A percentile compares a stretch with the other conserved stretches of the same genome.
Conservation (phyloP, 2,888 invertebrate genomes). For the Amitus sp. region DNA sequence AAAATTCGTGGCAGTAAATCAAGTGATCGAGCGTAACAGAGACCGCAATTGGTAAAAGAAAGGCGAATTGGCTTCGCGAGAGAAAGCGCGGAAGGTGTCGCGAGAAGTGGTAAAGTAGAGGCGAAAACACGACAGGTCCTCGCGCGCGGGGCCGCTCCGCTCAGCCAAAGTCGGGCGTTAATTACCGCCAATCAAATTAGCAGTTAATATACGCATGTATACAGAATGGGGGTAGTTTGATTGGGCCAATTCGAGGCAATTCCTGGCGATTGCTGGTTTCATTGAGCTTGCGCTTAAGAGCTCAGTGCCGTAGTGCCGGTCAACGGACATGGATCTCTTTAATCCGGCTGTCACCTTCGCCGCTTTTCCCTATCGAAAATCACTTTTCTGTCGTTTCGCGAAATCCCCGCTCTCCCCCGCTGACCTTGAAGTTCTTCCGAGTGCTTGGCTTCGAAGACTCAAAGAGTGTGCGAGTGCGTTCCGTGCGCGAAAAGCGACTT, state of each 20-base stretch:
- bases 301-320: slow-evolving; percentile 62
- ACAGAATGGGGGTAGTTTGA: slow-evolving; percentile 66
- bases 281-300: slow-evolving; percentile 61
- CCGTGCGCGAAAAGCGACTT: too few relatives aligned
- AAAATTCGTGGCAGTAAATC: slow-evolving; percentile 33
- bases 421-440: too few relatives aligned
- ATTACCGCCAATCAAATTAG: slow-evolving; percentile 63
- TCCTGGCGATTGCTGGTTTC: slow-evolving; percentile 66
- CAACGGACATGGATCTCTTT: slow-evolving; percentile 61
- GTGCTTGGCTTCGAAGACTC: too few relatives aligned
- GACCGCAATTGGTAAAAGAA: slow-evolving; percentile 34
- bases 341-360: slow-evolving; percentile 18
- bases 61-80: slow-evolving; percentile 23
- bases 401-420: too few relatives aligned
- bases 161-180: slow-evolving; percentile 48
- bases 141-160: slow-evolving; percentile 32
- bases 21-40: slow-evolving; percentile 28
- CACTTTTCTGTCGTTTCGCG: too few relatives aligned
- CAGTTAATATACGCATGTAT: slow-evolving; percentile 63
- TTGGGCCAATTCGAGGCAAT: slow-evolving; percentile 67
- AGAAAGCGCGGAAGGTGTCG: slow-evolving; percentile 17
- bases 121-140: slow-evolving; percentile 24
- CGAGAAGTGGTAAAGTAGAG: slow-evolving; percentile 12
- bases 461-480: too few relatives aligned
- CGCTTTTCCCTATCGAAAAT: slow-evolving; percentile 13